Evolutionary conservation across 1,140 invertebrate species (phyloP).

Genomic region (Halictus rubicundus): DNA sequence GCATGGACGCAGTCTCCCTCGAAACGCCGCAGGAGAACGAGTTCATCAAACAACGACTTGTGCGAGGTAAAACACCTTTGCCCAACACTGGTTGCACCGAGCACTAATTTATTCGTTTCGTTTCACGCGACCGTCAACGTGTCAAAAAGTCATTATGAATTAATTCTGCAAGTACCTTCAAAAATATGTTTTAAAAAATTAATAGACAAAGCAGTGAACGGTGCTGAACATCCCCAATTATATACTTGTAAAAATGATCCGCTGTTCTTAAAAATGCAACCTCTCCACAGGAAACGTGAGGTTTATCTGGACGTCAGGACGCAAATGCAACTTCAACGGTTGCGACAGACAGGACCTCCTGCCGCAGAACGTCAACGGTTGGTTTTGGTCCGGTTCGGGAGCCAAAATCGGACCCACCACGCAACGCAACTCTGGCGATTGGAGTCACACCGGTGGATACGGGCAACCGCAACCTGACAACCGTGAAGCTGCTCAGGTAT

Average conservation of each 20-base stretch:
- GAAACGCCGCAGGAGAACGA: slow-evolving; percentile 95
- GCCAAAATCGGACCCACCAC: slow-evolving; percentile 93
- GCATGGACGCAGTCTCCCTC: slow-evolving; percentile 95
- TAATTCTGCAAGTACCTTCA: too few species aligned
- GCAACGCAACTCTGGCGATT: slow-evolving; percentile 92
- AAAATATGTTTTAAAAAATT: too few species aligned
- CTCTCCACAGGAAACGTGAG: slow-evolving; percentile 81
- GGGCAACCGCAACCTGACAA: slow-evolving; percentile 93
- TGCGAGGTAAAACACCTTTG: slow-evolving; percentile 79
- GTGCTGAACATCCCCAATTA: too few species aligned
- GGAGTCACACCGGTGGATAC: slow-evolving; percentile 92
- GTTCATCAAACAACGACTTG: slow-evolving; percentile 92
- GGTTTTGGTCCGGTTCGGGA: slow-evolving; percentile 96
- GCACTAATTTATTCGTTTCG: too few species aligned
- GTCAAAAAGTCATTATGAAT: too few species aligned
- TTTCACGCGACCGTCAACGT: too few species aligned
- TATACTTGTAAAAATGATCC: too few species aligned
- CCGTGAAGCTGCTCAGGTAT: slow-evolving; percentile 93
- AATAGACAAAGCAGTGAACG: too few species aligned
- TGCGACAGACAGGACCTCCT: slow-evolving; percentile 93
- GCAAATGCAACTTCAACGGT: slow-evolving; percentile 95
- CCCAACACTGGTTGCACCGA: too few species aligned
- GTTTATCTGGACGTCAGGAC: slow-evolving; percentile 94
- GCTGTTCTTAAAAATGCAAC: too few species aligned
- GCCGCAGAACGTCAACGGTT: slow-evolving; percentile 93